These are phyloP conservation scores for Oikopleura dioica DNA, from an alignment of 23 tunicate genomes.

Conservation along the genomic window DNA sequence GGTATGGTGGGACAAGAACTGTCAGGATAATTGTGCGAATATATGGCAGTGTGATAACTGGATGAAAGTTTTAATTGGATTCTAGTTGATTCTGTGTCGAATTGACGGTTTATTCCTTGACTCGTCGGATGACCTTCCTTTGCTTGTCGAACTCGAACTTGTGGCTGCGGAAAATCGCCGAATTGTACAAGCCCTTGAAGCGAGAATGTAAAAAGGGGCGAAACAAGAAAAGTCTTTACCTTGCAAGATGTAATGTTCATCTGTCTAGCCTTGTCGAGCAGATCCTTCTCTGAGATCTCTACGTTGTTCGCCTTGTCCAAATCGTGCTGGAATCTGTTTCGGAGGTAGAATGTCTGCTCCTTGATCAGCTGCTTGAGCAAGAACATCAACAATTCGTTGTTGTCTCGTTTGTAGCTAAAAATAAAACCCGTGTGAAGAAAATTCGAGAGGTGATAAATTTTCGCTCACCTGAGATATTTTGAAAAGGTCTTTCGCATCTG, in stretches of 20 bases:
- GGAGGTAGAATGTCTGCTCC: constrained; percentile 41
- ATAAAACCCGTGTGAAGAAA: too few species aligned
- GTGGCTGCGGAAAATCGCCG: constrained; percentile 44
- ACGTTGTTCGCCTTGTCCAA: constrained; percentile 26
- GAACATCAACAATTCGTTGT: constrained; percentile 76
- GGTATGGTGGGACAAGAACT: too few species aligned
- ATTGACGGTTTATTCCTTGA: too few species aligned
- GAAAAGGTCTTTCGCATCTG: constrained; percentile 78
- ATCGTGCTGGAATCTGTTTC: constrained; percentile 43
- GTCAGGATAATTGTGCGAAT: too few species aligned
- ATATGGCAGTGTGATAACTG: too few species aligned
- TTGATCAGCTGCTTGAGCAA: constrained; percentile 54
- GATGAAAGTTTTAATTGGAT: too few species aligned
- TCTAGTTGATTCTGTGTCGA: too few species aligned
- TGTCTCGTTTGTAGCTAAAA: constrained; percentile 89
- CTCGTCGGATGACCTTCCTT: constrained; percentile 33
- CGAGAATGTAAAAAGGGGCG: neutral
- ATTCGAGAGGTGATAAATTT: too few species aligned
- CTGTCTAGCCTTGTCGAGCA: constrained; percentile 38
- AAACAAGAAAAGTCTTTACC: neutral
- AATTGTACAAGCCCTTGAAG: constrained; percentile 25
- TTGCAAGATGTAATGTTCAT: neutral
- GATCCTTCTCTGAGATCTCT: constrained; percentile 61
- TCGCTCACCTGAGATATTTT: constrained; percentile 38
- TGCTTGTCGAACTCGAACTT: constrained; percentile 44